phyloP scores from a whole-genome alignment of 2,888 invertebrate genomes.

The Drosophila anomelani region DNA sequence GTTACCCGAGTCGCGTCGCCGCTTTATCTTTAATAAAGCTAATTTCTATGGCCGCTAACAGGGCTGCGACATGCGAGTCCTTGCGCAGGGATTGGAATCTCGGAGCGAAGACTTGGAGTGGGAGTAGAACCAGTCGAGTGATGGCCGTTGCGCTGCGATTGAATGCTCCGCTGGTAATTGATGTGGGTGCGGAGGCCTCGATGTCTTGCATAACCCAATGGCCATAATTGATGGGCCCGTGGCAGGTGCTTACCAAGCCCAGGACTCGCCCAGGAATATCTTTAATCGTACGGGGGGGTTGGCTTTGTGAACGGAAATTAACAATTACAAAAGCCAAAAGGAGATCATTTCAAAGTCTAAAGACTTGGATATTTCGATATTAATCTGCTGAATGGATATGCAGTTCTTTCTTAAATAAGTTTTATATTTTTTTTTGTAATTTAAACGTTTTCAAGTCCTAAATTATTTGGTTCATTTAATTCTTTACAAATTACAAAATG shows the following conservation, averaged over 20 bases:
- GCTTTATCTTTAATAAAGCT: slow-evolving; percentile 77
- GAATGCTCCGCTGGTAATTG: slow-evolving; percentile 50
- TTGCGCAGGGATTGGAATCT: slow-evolving; percentile 23
- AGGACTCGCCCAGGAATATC: slow-evolving; percentile 44
- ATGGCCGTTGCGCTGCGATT: slow-evolving; percentile 36
- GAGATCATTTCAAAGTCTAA: not conserved
- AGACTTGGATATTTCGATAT: not conserved
- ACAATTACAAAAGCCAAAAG: slow-evolving; percentile 17
- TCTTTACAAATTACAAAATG: too few relatives aligned
- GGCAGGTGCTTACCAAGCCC: slow-evolving; percentile 67
- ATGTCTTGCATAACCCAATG: slow-evolving; percentile 46
- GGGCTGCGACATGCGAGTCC: slow-evolving; percentile 71
- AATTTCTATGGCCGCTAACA: slow-evolving; percentile 76
- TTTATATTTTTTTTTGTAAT: too few relatives aligned
- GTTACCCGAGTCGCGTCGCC: slow-evolving; percentile 49
- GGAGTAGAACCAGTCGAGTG: not conserved
- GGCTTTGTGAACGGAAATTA: slow-evolving; percentile 29
- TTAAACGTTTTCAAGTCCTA: too few relatives aligned
- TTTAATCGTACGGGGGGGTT: not conserved
- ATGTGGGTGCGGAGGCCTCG: slow-evolving; percentile 43
- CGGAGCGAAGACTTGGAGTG: not conserved
- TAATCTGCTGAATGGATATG: not conserved
- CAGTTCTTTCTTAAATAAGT: not conserved
- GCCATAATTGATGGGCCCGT: slow-evolving; percentile 74
- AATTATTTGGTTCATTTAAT: too few relatives aligned